Conservation (phyloP, 2,888 invertebrate species). For the Ecdyonurus torrentis region DNA sequence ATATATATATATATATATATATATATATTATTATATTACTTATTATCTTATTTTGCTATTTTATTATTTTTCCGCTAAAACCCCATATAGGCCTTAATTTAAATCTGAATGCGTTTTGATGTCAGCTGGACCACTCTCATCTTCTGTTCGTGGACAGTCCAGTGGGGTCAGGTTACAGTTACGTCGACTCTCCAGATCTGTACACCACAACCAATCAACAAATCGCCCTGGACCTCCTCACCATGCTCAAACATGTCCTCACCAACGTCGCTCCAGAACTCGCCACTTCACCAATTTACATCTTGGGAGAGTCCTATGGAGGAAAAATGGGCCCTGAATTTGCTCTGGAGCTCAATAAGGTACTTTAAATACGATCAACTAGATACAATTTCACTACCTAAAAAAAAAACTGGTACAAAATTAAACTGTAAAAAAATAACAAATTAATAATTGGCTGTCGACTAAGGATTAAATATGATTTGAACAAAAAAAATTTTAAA, state of each 20-base stretch:
- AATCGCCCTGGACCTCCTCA: slow-evolving; percentile 60
- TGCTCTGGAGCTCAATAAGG: slow-evolving; percentile 33
- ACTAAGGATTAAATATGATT: no score
- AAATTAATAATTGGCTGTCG: no score
- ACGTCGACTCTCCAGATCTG: slow-evolving; percentile 37
- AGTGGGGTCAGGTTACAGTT: slow-evolving; percentile 76
- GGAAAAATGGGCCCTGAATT: slow-evolving; percentile 87
- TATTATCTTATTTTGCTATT: no score
- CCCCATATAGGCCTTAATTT: no score
- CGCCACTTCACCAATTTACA: slow-evolving; percentile 55
- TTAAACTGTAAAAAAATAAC: no score
- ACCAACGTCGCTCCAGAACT: slow-evolving; percentile 47
- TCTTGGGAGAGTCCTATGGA: slow-evolving; percentile 81
- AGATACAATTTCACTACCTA: no score
- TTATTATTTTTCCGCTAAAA: no score
- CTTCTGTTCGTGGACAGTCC: slow-evolving; percentile 81
- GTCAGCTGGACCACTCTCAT: slow-evolving; percentile 56
- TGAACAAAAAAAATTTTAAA: no score
- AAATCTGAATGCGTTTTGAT: no score
- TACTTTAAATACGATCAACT: slow-evolving; percentile 18
- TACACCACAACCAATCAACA: slow-evolving; percentile 39
- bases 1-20: no score
- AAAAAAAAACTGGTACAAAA: no score
- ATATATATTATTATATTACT: no score
- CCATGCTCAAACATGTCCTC: slow-evolving; percentile 52